Base-by-base conservation (phyloP, 2,797 vertebrate genomes). In the Falco naumanni region DNA sequence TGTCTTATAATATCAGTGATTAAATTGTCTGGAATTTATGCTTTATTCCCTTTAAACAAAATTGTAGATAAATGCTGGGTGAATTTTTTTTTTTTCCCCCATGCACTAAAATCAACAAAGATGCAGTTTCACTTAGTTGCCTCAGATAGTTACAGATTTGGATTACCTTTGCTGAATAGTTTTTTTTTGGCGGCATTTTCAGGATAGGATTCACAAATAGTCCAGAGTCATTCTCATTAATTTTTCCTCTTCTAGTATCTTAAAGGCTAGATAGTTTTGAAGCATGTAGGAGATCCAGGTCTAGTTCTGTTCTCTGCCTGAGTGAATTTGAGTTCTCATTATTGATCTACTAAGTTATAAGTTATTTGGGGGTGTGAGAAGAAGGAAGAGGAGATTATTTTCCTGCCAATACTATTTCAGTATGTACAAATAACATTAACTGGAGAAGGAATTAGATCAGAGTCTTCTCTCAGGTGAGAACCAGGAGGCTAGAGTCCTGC, bases 371-470 rank as follows among this genome's bases (percentile, higher is more conserved):
- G 15, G 37, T 69, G 33, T 79, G 71, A 86, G 53, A 75, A 77
- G 51, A 91, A 21, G 39, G 33, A 89, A 84, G 48, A 91, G 56
- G 60, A 86, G 45, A 81, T 77, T 70, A 56, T 61, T 83, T 91
- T 90, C 53, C 65, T 84, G 53, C 37, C 79, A 84, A 57, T 71
- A 47, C n/a, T 86, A 41, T 77, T 90, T 84, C 69, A 87, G 29
- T 91, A 87, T 26, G 33, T 75, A 72, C 75, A 92, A 96, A 95
- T 64, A 87, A 80, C 60, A 83, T 89, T 80, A 92, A 54, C 37
- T 65, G 53, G 57, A 91, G 64, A 3, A 7, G 65, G 71, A 92
- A 95, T 90, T 94, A 76, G 77, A 95, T 95, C 66, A 90, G 60
- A 53, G n/a, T 51, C 33, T 82, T 70, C 66, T 84, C 74, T 87